phyloP scores from a whole-genome alignment of 2,888 invertebrate species.

The Chloromyia formosa region DNA sequence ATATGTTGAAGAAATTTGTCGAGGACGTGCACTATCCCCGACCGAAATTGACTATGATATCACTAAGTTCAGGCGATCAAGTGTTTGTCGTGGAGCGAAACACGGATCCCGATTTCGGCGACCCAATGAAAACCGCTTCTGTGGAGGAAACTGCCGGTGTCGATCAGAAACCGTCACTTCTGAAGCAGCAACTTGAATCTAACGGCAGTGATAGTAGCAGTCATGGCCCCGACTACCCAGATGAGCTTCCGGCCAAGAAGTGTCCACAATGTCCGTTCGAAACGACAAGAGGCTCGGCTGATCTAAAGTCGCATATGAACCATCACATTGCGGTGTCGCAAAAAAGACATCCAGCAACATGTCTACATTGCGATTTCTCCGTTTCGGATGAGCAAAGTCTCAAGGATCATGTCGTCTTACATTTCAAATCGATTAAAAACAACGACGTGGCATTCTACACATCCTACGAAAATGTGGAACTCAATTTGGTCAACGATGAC shows the following conservation, averaged over 20 bases:
- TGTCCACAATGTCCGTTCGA: conserved; percentile 85
- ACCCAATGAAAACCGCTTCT: conserved; percentile 58
- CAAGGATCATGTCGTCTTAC: conserved; percentile 81
- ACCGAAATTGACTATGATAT: conserved; percentile 68
- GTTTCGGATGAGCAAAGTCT: conserved; percentile 78
- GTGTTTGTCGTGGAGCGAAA: conserved; percentile 60
- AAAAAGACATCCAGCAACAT: conserved; percentile 70
- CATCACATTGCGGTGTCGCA: conserved; percentile 74
- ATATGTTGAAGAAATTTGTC: conserved; percentile 72
- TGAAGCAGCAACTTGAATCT: conserved; percentile 40
- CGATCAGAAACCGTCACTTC: conserved; percentile 14
- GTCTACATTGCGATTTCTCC: conserved; percentile 84
- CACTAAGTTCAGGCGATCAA: conserved; percentile 54
- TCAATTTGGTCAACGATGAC: conserved; percentile 55
- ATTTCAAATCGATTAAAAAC: conserved; percentile 68
- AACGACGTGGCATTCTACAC: conserved; percentile 62
- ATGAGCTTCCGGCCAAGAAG: conserved; percentile 50
- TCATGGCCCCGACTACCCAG: neutral
- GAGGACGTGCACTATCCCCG: conserved; percentile 72
- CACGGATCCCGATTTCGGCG: conserved; percentile 48
- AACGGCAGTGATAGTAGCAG: conserved; percentile 11
- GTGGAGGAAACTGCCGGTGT: conserved; percentile 57
- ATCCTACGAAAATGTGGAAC: conserved; percentile 60
- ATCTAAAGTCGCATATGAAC: conserved; percentile 78
- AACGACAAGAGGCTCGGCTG: conserved; percentile 74